Evolutionary conservation across 2,113 vertebrate species (phyloP).

Genomic region (Mixornis gularis): DNA sequence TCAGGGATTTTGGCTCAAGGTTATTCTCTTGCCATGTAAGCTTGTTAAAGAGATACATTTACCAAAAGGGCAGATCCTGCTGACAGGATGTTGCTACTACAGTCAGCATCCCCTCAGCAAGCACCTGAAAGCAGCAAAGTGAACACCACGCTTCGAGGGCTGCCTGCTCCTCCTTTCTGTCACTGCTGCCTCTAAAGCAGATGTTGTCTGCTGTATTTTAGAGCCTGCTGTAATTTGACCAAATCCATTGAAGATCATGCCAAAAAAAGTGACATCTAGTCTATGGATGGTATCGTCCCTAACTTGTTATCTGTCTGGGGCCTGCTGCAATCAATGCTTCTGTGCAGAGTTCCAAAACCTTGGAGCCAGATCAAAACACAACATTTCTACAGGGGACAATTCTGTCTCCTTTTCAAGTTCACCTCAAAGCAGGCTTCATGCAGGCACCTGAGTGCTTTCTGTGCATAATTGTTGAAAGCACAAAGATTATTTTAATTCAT

Average conservation of each 20-base stretch:
- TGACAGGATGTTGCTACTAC: background rate
- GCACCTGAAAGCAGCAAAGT: background rate
- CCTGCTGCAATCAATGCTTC: background rate
- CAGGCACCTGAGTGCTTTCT: background rate
- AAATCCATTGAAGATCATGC: background rate
- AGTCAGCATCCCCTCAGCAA: background rate
- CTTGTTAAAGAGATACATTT: background rate
- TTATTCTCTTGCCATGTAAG: background rate
- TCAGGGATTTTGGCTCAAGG: background rate
- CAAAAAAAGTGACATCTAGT: background rate
- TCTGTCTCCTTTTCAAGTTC: background rate
- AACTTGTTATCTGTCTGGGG: background rate
- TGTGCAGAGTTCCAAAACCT: background rate
- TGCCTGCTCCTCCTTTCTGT: background rate
- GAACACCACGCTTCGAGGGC: accelerated
- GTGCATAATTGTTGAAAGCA: background rate
- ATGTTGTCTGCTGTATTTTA: background rate
- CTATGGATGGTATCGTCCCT: background rate
- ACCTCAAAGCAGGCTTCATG: background rate
- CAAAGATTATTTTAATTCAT: background rate
- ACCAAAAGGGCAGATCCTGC: background rate
- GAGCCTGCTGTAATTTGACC: background rate
- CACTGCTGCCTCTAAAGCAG: background rate
- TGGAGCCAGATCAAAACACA: background rate
- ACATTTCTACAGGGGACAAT: background rate